Percentiles rank a stretch among this genome's conserved stretches.
These are phyloP conservation scores for Dendroctonus ponderosae DNA, from an alignment of 1,140 invertebrate genomes.

Conservation along the genomic window DNA sequence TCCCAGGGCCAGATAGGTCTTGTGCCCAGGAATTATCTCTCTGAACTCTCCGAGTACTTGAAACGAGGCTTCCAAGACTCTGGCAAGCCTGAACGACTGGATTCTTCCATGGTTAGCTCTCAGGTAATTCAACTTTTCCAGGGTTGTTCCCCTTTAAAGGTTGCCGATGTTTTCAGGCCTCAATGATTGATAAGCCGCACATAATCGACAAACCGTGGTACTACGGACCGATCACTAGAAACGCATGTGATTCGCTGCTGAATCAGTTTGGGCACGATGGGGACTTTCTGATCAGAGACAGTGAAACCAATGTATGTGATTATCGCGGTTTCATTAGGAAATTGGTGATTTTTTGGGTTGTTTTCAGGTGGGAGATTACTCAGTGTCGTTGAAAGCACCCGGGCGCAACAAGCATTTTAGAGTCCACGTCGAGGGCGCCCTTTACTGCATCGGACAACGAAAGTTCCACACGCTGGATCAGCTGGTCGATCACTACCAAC, in stretches of 20 bases:
- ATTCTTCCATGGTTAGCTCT: constrained; percentile 52
- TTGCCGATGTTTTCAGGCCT: constrained; percentile 30
- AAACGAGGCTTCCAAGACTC: constrained; percentile 74
- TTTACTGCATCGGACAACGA: constrained; percentile 96
- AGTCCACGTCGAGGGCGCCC: constrained; percentile 90
- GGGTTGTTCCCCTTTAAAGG: too few species aligned
- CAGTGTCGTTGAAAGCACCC: constrained; percentile 96
- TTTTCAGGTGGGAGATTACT: constrained; percentile 93
- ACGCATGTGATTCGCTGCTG: constrained; percentile 91
- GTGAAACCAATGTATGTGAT: constrained; percentile 93
- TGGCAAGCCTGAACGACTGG: constrained; percentile 54
- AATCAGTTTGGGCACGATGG: constrained; percentile 94
- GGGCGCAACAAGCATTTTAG: constrained; percentile 98
- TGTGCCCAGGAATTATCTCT: constrained; percentile 95
- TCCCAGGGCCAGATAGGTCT: constrained; percentile 86
- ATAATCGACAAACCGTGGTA: constrained; percentile 89
- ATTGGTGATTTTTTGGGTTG: background rate
- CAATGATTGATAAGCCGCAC: constrained; percentile 62
- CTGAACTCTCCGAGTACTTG: constrained; percentile 84
- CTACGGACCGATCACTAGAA: constrained; percentile 91
- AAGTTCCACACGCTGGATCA: constrained; percentile 95
- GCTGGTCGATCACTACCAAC: constrained; percentile 97
- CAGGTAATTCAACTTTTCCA: constrained; percentile 30
- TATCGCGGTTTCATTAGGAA: background rate
- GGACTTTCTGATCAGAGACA: constrained; percentile 97